Evolutionary conservation across 2,888 invertebrate genomes (phyloP), one percentile per base, ranked within the genome.

Genomic region (Meganola albula): DNA sequence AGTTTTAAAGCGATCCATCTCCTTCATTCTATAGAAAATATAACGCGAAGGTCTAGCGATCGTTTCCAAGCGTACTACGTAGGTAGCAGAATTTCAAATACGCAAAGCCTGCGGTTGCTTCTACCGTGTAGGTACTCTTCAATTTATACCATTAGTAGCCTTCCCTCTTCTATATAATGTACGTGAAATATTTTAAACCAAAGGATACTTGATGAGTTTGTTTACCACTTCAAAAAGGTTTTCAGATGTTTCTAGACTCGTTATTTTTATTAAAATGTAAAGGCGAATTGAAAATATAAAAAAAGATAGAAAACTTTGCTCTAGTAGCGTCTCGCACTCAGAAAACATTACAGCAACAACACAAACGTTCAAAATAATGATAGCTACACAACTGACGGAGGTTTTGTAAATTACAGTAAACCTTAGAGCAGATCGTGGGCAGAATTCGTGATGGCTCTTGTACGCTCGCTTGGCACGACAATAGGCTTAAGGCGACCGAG

Each of bases 341-440:
- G 45, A 53, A 61, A 59, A 53, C 53, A 57, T 48, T 47, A 50
- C 52, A 60, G 61, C 61, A 58, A 62, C 70, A 67, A 73, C 75
- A 75, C 66, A 74, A 75, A 76, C 61, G 64, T 68, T 67, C 58
- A 63, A 56, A 48, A 58, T 54, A 71, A 73, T 69, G 67, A 74
- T 74, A 70, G 69, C 64, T 64, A 65, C 67, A 71, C 74, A 77
- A 74, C 74, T 72, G 64, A 66, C 66, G 73, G 76, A 76, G 79
- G 77, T 78, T 82, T 82, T 82, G 74, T 79, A 82, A 82, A 82
- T 80, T 79, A 80, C 79, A 76, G 76, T 80, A 80, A 82, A 82
- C 79, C 77, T 74, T 73, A 64, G 63, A 72, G 66, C 58, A 65
- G 68, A 70, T 74, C 80, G 82, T 78, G 80, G 58, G 60, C 57